Evolutionary conservation across 1,140 invertebrate genomes (phyloP), one percentile per base, ranked within the genome.

Genomic region (Papilio machaon): DNA sequence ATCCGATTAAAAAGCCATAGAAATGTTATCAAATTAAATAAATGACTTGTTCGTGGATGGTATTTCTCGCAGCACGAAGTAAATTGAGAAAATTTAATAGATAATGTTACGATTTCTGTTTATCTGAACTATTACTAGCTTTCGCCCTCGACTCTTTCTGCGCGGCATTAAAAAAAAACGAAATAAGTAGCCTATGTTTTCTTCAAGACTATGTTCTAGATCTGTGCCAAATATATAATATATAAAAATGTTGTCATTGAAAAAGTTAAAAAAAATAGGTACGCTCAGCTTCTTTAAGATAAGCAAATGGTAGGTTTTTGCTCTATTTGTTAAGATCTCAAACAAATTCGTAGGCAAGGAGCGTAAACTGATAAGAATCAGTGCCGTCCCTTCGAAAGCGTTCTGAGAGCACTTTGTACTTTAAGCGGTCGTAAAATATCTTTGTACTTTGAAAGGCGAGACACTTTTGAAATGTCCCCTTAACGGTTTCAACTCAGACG

Each of bases 391-490:
- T 43, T 78, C 35, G 5, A 43, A 78, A 54, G 10, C 54, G 38
- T 70, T 35, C 23, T 30, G 54, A 64, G 75, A 78, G 76, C 54
- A 58, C 76, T 78, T 38, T 78, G 54, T 78, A 78, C 54, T 35
- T 78, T 78, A 60, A 78, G 76, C 76, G 76, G 5, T 78, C 49
- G 49, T 78, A 78, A 78, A 78, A 78, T 78, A 78, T 78, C 76
- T 78, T 78, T 78, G 52, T 78, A 78, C 54, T 78, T 38, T 78
- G 54, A 78, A 78, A 78, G 52, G 30, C 76, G 76, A 78, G 49
- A 78, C 52, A 54, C 76, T 78, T 60, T 43, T 58, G 76, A 60
- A 78, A 60, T 35, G 76, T 78, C 35, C 52, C 52, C 76, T 78
- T 78, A 64, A 43, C 76, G 54, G 76, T 38, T 78, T 64, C 35